Evolutionary conservation across 2,113 vertebrate genomes (phyloP).

Genomic region (Entosphenus tridentatus): DNA sequence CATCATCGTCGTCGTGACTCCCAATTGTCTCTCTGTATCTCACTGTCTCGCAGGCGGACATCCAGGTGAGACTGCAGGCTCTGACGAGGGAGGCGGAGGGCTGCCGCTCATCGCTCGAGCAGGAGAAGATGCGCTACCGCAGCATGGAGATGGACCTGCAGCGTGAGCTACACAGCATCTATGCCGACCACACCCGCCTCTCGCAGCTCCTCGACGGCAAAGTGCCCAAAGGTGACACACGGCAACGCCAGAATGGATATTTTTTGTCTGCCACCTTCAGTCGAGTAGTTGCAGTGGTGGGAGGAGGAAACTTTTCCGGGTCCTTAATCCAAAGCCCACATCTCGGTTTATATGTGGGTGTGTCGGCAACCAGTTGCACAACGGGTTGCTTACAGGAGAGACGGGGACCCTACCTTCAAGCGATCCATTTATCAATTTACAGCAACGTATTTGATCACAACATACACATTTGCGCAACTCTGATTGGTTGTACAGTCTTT

Average conservation of each 20-base stretch:
- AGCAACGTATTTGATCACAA: no score
- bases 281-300: background rate
- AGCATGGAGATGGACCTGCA: slow-evolving; percentile 57
- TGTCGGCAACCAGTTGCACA: no score
- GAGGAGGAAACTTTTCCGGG: background rate
- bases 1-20: background rate
- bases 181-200: slow-evolving; percentile 53
- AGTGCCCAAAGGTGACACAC: slow-evolving; percentile 43
- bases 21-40: slow-evolving; percentile 10
- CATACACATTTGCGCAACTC: no score
- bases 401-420: no score
- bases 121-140: slow-evolving; percentile 27
- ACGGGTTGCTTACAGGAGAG: no score
- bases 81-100: slow-evolving; percentile 35
- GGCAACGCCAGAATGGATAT: background rate
- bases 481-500: no score
- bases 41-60: slow-evolving; percentile 18
- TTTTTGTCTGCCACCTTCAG: background rate
- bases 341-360: background rate
- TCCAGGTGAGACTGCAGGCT: slow-evolving; percentile 19
- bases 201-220: slow-evolving; percentile 39
- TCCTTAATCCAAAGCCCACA: background rate
- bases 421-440: no score
- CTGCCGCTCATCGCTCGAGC: slow-evolving; percentile 29
- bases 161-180: slow-evolving; percentile 41